These are phyloP conservation scores for Nomada goodeniana DNA, from an alignment of 2,888 invertebrate species.

Conservation along the genomic window DNA sequence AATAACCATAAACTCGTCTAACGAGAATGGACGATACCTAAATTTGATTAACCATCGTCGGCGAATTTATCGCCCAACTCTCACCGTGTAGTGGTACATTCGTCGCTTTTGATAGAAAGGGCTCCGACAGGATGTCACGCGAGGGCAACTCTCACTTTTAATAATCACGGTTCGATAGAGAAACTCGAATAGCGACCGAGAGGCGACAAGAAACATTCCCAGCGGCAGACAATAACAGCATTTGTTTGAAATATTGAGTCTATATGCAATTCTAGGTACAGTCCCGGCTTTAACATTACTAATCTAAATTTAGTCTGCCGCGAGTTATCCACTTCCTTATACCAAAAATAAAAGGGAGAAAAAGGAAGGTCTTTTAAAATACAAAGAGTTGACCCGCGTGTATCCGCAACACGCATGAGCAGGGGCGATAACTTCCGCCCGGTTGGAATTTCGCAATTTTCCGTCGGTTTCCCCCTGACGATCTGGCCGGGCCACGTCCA, in stretches of 20 bases:
- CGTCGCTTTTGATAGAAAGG: background rate
- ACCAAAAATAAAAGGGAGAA: background rate
- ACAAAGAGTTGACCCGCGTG: constrained; percentile 14
- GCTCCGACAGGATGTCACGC: background rate
- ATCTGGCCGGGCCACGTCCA: background rate
- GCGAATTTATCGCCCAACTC: constrained; percentile 47
- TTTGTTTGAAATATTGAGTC: too few species aligned
- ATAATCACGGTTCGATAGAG: too few species aligned
- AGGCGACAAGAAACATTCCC: too few species aligned
- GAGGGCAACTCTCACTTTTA: too few species aligned
- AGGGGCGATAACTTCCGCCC: background rate
- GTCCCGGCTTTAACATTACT: too few species aligned
- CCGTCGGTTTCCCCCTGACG: background rate
- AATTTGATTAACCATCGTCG: constrained; percentile 40
- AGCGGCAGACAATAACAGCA: too few species aligned
- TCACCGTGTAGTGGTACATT: background rate
- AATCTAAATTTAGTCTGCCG: background rate
- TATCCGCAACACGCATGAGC: background rate
- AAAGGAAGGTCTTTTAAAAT: background rate
- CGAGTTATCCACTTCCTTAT: background rate
- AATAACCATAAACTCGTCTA: constrained; percentile 48
- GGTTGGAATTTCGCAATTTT: constrained; percentile 15
- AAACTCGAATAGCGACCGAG: too few species aligned
- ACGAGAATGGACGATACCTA: constrained; percentile 51
- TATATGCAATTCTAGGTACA: too few species aligned